These are phyloP conservation scores for Prostheceraeus crozeri DNA, from an alignment of 2,888 invertebrate genomes.

Conservation along the genomic window DNA sequence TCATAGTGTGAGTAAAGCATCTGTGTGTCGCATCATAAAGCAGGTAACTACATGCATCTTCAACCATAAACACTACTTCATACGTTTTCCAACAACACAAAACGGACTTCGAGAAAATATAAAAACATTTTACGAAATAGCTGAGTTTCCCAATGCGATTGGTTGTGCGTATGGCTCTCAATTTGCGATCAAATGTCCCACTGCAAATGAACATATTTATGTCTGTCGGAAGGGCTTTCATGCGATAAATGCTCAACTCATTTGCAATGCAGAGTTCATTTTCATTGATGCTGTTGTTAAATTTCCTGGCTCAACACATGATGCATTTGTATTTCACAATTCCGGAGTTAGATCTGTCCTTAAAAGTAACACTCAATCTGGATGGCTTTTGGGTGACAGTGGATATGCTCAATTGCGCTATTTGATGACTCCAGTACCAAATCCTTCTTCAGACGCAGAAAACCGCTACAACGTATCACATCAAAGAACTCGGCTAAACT, in stretches of 20 bases:
- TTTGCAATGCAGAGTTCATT: conserved; percentile 35
- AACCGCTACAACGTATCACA: conserved; percentile 31
- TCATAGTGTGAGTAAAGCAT: too few species aligned
- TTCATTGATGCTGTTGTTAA: conserved; percentile 41
- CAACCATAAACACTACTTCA: too few species aligned
- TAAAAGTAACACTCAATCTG: conserved; percentile 1
- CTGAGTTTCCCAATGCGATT: too few species aligned
- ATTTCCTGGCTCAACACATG: conserved; percentile 43
- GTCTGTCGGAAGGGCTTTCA: conserved; percentile 42
- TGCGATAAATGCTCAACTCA: conserved; percentile 43
- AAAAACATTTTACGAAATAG: too few species aligned
- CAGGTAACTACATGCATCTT: too few species aligned
- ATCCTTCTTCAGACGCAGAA: not conserved
- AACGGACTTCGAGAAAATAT: too few species aligned
- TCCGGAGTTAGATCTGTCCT: conserved; percentile 24
- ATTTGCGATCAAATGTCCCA: too few species aligned
- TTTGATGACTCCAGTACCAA: conserved; percentile 18
- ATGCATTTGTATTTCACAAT: conserved; percentile 41
- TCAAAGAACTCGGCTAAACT: conserved; percentile 33
- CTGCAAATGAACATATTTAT: conserved; percentile 39
- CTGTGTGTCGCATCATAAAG: too few species aligned
- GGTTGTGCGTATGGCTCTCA: too few species aligned
- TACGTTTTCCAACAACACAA: too few species aligned
- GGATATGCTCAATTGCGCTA: not conserved
- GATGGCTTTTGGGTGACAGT: not conserved